Percentiles rank a stretch among this genome's conserved stretches.
These are phyloP conservation scores for Aphelinus atriplicis DNA, from an alignment of 1,140 invertebrate species.

Conservation along the genomic window DNA sequence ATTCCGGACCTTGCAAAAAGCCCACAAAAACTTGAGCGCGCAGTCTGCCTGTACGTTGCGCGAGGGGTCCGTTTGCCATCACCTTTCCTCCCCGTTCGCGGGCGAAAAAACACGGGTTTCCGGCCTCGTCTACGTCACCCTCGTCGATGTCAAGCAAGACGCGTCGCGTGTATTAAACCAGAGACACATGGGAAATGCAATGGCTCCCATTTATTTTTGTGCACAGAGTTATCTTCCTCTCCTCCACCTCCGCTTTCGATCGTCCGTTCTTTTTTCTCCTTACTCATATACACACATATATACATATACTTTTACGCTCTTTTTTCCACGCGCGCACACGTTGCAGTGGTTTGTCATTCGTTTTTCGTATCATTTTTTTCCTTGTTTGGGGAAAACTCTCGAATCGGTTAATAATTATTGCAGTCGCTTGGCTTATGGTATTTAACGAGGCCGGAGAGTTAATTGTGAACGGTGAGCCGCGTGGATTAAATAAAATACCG, in stretches of 20 bases:
- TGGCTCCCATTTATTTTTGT: background rate
- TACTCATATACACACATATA: background rate
- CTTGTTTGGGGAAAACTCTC: background rate
- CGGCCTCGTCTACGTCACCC: no score
- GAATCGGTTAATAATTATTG: constrained; percentile 26
- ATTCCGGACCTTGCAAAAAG: no score
- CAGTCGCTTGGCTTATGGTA: background rate
- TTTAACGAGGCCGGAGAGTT: background rate
- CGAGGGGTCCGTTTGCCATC: no score
- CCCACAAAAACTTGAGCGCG: no score
- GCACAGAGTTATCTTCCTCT: no score
- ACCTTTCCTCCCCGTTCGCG: background rate
- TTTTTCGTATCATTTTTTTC: no score
- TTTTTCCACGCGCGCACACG: no score
- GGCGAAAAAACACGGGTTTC: background rate
- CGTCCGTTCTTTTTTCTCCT: background rate
- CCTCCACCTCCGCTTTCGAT: background rate
- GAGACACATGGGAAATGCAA: constrained; percentile 41
- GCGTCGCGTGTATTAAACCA: background rate
- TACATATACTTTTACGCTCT: no score
- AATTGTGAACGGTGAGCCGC: constrained; percentile 12
- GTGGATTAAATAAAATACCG: constrained; percentile 18
- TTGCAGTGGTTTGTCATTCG: no score
- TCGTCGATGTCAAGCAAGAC: no score
- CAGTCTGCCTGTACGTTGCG: no score